Evolutionary conservation across 2,888 invertebrate genomes (phyloP), one percentile per base, ranked within the genome.

Genomic region (Molorchus minor): DNA sequence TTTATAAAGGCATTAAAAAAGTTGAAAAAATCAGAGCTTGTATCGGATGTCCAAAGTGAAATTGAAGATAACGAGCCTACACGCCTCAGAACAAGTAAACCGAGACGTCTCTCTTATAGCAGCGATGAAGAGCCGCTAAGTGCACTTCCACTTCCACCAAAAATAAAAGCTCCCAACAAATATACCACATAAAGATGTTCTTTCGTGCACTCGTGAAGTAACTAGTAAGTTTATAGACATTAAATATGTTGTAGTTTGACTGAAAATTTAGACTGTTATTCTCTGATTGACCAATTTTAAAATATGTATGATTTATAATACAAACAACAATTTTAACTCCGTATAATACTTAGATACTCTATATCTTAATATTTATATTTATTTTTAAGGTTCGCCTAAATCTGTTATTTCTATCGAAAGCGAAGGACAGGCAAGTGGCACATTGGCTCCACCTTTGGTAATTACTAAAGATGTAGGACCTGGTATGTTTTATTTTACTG

Each of bases 101-200:
- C 36, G 8, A 36, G 2, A 13, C 36, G 36, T 15, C 36, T 36
- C 2, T 36, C 36, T 36, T 36, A 8, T 36, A 36, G 36, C 8
- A 36, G 36, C 13, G 36, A 36, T 36, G 36, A 36, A 36, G 36
- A 35, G 35, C 35, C 35, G 35, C 35, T 35, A 35, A 36, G 36
- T 36, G 36, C 36, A 3, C 36, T 36, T 36, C 36, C 36, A 4
- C 36, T 36, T 36, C 36, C 36, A 13, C 36, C 36, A 36, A 4
- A 4, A 36, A 36, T 36, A 36, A 36, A 13, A 8, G 36, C 12
- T 2, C 2, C 36, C 36, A 35, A n/a, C n/a, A 35, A 35, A 35
- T 35, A 12, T 35, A 35, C 35, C 35, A 35, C 35, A 35, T 35
- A 35, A 35, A 35, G 35, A 35, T 3, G 35, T 12, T 35, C 35